Evolutionary conservation across 2,113 vertebrate genomes (phyloP), one percentile per base, ranked within the genome.

Genomic region (Brachypodius melanocephalos): DNA sequence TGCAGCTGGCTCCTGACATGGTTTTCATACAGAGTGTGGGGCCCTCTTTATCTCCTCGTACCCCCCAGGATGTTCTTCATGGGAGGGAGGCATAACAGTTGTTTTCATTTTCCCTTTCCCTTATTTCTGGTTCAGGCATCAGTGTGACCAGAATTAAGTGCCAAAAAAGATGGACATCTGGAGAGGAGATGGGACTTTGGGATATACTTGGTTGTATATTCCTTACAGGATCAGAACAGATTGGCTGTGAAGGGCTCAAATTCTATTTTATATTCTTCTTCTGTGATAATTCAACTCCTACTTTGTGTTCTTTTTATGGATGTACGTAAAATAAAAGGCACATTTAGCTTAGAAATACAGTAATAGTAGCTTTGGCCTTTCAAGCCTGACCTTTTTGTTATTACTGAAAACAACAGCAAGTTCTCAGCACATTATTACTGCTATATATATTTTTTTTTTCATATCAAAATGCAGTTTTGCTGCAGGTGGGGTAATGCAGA

Each of bases 101-200:
- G 79, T 88, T 89, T 96, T 67, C 71, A 45, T 94, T 89, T 88
- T 94, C 67, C 65, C 79, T 90, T 94, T 96, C 69, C 71, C 46
- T 85, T 34, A 68, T 71, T 91, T 71, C 79, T 86, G 82, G 55
- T 89, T 58, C 45, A 59, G 58, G 58, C 88, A 88, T 58, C 79
- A 61, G 36, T 83, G 68, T 83, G 91, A 87, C 62, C 79, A 89
- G 85, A 97, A 97, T 95, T 66, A 95, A 93, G 92, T 95, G 93
- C 81, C 65, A 94, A 86, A 45, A 80, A 95, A 89, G 71, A 71
- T 69, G 74, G 93, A 93, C 92, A 96, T 96, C 96, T 96, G 97
- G 92, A 90, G 82, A 73, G 58, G 83, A 89, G 92, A 67, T 92
- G 93, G 72, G 75, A 32, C 57, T 84, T 49, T 42, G 62, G 57